Evolutionary conservation across 2,888 invertebrate genomes (phyloP), one percentile per base, ranked within the genome.

Genomic region (Patella pellucida): DNA sequence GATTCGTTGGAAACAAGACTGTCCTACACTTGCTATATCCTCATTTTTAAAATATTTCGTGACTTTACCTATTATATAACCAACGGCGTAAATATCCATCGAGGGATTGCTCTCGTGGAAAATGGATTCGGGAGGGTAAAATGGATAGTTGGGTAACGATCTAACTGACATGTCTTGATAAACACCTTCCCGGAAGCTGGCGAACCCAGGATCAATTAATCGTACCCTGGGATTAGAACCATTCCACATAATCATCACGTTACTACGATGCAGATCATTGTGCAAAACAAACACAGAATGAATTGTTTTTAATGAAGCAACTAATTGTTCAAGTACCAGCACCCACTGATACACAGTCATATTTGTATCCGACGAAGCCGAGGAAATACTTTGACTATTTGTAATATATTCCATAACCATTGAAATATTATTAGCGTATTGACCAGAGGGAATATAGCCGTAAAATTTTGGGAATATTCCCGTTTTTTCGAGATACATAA

Each of bases 201-300:
- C 79, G 4, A 69, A 51, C 1, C 79, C 79, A 16, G 76, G 72
- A n/a, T 79, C 79, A 52, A 77, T 77, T 14, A 79, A 7, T 23
- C 70, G 70, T 23, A 75, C 72, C 11, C 69, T 70, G n/a, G 70
- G 52, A n/a, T 7, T 19, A 19, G 73, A 12, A 16, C 23, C 71
- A 23, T 15, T 23, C 19, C 52, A 67, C 54, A 72, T 72, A 14
- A 79, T n/a, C 12, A 79, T 69, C 5, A 79, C 41, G 31, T 79
- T 79, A 15, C 74, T 69, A 67, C 69, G 16, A 62, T 79, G 77
- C 4, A 79, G 62, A 54, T 79, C 79, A 72, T 79, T 79, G 62
- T 74, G 73, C 2, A 79, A 68, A 23, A 77, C 77, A 19, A 74
- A 72, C 27, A 74, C 41, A 0, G 72, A 70, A 67, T 79, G 79